Evolutionary conservation across 1,140 invertebrate genomes (phyloP), one percentile per base, ranked within the genome.

Genomic region (Drepana arcuata): DNA sequence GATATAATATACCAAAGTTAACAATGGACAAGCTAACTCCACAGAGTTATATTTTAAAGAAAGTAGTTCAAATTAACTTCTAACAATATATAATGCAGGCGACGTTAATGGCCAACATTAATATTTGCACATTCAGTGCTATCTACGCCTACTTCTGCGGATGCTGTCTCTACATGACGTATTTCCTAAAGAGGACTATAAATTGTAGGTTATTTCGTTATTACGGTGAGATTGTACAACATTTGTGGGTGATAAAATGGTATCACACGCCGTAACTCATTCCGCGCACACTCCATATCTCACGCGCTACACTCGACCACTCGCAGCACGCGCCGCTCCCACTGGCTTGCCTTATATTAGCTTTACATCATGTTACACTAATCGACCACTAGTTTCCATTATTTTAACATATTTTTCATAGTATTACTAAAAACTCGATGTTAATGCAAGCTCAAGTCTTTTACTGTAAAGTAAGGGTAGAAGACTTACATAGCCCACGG

Each of bases 191-290:
- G 66, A 73, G 59, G 61, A 65, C 59, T 48, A 77, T 72, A 75
- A 72, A 75, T 66, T 70, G 48, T 59, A 71, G 69, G 68, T 64
- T 77, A 67, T 67, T 72, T 61, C 61, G 67, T 70, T 72, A 73
- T 67, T 62, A 65, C 67, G 54, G 49, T 48, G 68, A 65, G 64
- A 66, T 69, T 71, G 68, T 61, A 61, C 66, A 63, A 58, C 63
- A 55, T 60, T 66, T 56, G 59, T 54, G 47, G 47, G 56, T 59
- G 66, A 71, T 78, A 72, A 67, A 77, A 62, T 50, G 51, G 61
- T 72, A 72, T 74, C 70, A 60, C 42, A 34, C 25, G 25, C 31
- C 42, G 41, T 72, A 56, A 72, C 41, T 68, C 61, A 61, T 51
- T 39, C 37, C 25, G 47, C 48, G 54, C 56, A 59, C 54, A 49